Evolutionary conservation across 2,888 invertebrate genomes (phyloP), one percentile per base, ranked within the genome.

Genomic region (Lasiommata megera): DNA sequence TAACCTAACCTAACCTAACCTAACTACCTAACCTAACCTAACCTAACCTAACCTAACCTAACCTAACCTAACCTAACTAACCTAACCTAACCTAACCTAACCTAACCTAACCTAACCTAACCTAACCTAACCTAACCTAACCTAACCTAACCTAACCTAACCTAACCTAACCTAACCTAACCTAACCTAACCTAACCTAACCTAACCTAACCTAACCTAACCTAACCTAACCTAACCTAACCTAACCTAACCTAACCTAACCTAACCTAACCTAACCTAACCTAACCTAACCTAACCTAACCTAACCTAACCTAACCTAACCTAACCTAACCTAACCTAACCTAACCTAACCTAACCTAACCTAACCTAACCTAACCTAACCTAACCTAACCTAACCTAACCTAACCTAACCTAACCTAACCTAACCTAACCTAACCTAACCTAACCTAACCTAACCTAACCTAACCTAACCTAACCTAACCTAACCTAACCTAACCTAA

Each of bases 291-390:
- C 67, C 67, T 64, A 62, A 66, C 63, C 64, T 61, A 66, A 67
- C 67, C 67, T 66, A 64, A 65, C 65, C 67, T 67, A 65, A 66
- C 67, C 64, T 66, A 67, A 66, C 66, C 66, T 65, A 60, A 66
- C 67, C 67, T 67, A 65, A 67, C 68, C 68, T 66, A 67, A 67
- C 68, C 68, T 69, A 67, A 67, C 68, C 68, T 65, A 65, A 66
- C 66, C 66, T 65, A 63, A 48, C 48, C 48, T 66, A 65, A 67
- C 67, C 69, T 65, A 65, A 67, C 67, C 69, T 64, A 66, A 66
- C 67, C 67, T 67, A 67, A 67, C 65, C 69, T 66, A 66, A 67
- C 67, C 67, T 65, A 66, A 65, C 65, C 67, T 67, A 66, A 67
- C 68, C 68, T 66, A 64, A 66, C 66, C 68, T 65, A 67, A 67